Conservation (phyloP, 2,888 invertebrate species). For the Epinotia ramella region DNA sequence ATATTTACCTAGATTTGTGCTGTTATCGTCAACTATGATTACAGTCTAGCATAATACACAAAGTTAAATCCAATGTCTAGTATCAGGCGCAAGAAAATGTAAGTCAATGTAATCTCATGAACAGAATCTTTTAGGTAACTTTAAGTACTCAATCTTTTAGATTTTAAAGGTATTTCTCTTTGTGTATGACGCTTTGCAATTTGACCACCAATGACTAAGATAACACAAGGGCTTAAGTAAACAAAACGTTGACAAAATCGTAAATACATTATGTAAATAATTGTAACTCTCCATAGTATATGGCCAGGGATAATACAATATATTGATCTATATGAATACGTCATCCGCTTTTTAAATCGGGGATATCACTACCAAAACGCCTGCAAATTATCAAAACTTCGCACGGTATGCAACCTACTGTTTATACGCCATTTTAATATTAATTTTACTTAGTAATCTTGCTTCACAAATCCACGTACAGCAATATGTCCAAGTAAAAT, state of each 20-base stretch:
- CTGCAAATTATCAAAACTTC: conserved; percentile 14
- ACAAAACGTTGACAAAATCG: conserved; percentile 53
- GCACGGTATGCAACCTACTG: neutral
- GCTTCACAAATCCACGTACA: conserved; percentile 12
- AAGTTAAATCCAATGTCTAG: conserved; percentile 14
- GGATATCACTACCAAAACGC: conserved; percentile 45
- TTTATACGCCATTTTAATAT: conserved; percentile 16
- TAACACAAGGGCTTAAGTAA: conserved; percentile 57
- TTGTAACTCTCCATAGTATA: conserved; percentile 63
- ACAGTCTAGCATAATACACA: conserved; percentile 35
- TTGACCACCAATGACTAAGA: conserved; percentile 47
- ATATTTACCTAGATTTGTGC: conserved; percentile 12
- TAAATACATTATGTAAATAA: conserved; percentile 61
- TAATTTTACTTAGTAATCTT: conserved; percentile 23
- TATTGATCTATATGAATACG: conserved; percentile 34
- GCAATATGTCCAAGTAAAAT: conserved; percentile 28
- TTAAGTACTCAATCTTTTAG: conserved; percentile 34
- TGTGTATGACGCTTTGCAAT: conserved; percentile 30
- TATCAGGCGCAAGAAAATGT: neutral
- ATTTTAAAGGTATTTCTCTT: conserved; percentile 28
- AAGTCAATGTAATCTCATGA: neutral
- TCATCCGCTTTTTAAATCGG: conserved; percentile 26
- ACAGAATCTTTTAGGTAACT: conserved; percentile 1
- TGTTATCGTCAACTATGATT: conserved; percentile 21
- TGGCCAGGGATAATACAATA: conserved; percentile 68